A percentile compares a stretch with the other conserved stretches of the same genome.
Evolutionary conservation across 2,888 invertebrate species (phyloP).

Genomic region (Tenthredo amoena): DNA sequence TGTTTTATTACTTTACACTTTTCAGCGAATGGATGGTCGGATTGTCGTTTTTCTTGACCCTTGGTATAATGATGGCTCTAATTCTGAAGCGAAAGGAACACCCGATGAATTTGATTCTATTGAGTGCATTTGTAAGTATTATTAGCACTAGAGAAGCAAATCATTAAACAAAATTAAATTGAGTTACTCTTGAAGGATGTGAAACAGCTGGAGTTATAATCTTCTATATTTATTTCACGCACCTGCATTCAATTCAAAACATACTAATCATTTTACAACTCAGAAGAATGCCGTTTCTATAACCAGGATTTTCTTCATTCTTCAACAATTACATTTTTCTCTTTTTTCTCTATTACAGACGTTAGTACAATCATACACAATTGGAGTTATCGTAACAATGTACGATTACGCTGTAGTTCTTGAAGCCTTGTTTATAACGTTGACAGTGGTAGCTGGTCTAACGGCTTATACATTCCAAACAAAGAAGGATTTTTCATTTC

Average conservation of each 20-base stretch:
- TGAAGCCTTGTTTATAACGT: constrained; percentile 88
- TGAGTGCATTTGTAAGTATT: constrained; percentile 88
- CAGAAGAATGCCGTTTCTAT: background rate
- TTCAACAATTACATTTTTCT: background rate
- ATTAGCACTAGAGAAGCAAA: background rate
- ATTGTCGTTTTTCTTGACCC: constrained; percentile 83
- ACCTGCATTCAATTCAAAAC: background rate
- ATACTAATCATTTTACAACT: background rate
- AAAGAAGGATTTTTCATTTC: constrained; percentile 89
- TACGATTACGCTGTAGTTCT: constrained; percentile 88
- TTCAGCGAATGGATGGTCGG: constrained; percentile 86
- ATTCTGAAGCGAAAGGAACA: constrained; percentile 88
- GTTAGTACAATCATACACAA: constrained; percentile 87
- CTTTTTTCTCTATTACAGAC: constrained; percentile 81
- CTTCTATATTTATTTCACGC: background rate
- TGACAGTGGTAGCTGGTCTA: constrained; percentile 86
- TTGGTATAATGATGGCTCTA: constrained; percentile 85
- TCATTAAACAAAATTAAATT: background rate
- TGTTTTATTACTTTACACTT: constrained; percentile 60
- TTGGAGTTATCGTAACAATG: constrained; percentile 89
- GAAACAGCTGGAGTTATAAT: background rate
- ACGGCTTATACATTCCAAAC: constrained; percentile 93
- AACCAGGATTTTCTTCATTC: background rate
- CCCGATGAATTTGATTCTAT: constrained; percentile 89
- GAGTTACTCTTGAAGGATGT: background rate